A percentile compares a stretch with the other conserved stretches of the same genome.
phyloP scores from a whole-genome alignment of 2,888 invertebrate species.

The Helleia helle region DNA sequence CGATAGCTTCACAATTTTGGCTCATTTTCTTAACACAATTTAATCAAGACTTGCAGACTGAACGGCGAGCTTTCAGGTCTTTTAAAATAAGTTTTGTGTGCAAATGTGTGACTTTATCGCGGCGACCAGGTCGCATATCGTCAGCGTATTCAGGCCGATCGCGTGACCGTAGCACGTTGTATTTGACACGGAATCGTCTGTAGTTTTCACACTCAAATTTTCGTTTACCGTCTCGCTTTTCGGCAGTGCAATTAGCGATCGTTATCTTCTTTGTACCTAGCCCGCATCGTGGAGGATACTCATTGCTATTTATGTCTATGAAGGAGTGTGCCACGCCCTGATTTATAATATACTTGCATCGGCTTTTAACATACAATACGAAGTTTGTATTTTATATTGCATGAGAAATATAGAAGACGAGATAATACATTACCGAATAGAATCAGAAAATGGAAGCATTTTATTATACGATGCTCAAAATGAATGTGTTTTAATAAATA shows the following conservation, averaged over 20 bases:
- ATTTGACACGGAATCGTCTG: slow-evolving; percentile 55
- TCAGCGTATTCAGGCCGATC: slow-evolving; percentile 19
- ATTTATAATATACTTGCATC: slow-evolving; percentile 9
- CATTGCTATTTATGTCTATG: slow-evolving; percentile 9
- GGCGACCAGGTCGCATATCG: background rate
- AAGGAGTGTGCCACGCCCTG: slow-evolving; percentile 8
- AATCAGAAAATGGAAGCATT: too few species aligned
- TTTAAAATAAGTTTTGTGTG: too few species aligned
- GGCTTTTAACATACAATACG: background rate
- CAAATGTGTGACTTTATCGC: background rate
- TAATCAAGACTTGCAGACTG: too few species aligned
- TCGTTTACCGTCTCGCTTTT: slow-evolving; percentile 52
- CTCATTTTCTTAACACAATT: too few species aligned
- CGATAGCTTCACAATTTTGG: too few species aligned
- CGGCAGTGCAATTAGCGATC: slow-evolving; percentile 59
- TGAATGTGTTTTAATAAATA: too few species aligned
- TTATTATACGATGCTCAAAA: too few species aligned
- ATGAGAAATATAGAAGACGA: too few species aligned
- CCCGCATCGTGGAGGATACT: slow-evolving; percentile 8
- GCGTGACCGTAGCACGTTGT: slow-evolving; percentile 45
- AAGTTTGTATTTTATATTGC: background rate
- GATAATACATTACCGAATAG: too few species aligned
- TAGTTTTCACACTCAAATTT: slow-evolving; percentile 65
- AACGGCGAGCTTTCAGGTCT: too few species aligned
- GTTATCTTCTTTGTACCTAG: slow-evolving; percentile 35